Evolutionary conservation across 2,888 invertebrate genomes (phyloP).

Genomic region (Macrosiphum euphorbiae): DNA sequence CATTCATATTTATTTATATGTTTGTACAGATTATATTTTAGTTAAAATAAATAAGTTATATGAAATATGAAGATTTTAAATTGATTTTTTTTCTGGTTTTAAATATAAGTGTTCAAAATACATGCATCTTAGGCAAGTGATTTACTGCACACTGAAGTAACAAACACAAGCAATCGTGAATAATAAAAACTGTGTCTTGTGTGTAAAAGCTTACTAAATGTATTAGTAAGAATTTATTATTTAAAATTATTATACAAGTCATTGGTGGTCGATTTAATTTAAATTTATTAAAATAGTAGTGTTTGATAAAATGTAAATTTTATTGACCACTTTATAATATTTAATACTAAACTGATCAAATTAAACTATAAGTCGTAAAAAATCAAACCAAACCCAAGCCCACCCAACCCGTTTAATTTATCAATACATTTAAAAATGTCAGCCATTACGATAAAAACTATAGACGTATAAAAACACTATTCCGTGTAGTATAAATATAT

Average conservation of each 20-base stretch:
- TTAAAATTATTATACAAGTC: not conserved
- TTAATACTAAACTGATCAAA: constrained; percentile 40
- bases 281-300: not conserved
- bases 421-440: constrained; percentile 37
- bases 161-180: not conserved
- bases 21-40: too few species aligned
- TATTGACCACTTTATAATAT: constrained; percentile 34
- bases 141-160: too few species aligned
- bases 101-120: not conserved
- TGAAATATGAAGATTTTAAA: not conserved
- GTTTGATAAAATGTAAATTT: constrained; percentile 40
- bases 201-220: not conserved
- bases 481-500: not conserved
- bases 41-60: not conserved
- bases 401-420: constrained; percentile 56
- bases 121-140: not conserved
- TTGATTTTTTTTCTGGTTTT: not conserved
- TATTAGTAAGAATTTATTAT: not conserved
- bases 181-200: not conserved
- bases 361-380: constrained; percentile 47
- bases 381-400: constrained; percentile 46
- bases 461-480: constrained; percentile 17
- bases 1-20: not conserved
- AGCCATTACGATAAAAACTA: constrained; percentile 41
- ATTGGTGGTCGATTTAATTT: not conserved